Conservation (phyloP, 2,113 vertebrate genomes). For the Scartelaos histophorus region DNA sequence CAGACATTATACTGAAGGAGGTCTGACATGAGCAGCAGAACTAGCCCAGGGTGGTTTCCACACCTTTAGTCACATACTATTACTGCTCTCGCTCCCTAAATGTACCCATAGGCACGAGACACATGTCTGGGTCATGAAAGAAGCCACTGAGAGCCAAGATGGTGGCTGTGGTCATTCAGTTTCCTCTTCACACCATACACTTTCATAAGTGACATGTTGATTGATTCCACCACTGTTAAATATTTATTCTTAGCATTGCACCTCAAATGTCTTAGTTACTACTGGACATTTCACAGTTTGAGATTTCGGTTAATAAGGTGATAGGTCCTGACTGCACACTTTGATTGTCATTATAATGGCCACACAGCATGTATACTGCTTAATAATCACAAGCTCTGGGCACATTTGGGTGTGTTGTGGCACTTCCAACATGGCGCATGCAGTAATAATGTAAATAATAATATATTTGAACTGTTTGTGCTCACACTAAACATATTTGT, state of each 20-base stretch:
- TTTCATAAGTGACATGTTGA: slow-evolving; percentile 57
- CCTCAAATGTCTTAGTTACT: slow-evolving; percentile 27
- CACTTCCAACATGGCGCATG: neutral
- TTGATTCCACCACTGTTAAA: slow-evolving; percentile 62
- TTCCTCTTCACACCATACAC: slow-evolving; percentile 52
- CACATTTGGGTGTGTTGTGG: neutral
- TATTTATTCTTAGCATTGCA: slow-evolving; percentile 46
- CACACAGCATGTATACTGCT: neutral
- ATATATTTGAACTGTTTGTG: too few relatives aligned
- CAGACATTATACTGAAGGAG: slow-evolving; percentile 60
- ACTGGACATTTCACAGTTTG: neutral
- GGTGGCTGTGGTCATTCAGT: slow-evolving; percentile 42
- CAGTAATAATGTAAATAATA: neutral
- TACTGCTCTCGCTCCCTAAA: slow-evolving; percentile 73
- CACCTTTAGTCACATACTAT: slow-evolving; percentile 76
- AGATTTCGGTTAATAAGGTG: neutral
- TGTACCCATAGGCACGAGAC: slow-evolving; percentile 52
- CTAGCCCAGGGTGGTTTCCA: slow-evolving; percentile 64
- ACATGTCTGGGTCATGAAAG: slow-evolving; percentile 62
- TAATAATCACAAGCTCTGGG: neutral
- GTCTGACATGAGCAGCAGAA: slow-evolving; percentile 67
- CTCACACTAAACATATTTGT: too few relatives aligned
- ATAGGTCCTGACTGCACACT: neutral
- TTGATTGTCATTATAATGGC: neutral
- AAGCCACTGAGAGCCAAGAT: slow-evolving; percentile 33